Evolutionary conservation across 2,888 invertebrate species (phyloP), one percentile per base, ranked within the genome.

Genomic region (Theodoxus fluviatilis): DNA sequence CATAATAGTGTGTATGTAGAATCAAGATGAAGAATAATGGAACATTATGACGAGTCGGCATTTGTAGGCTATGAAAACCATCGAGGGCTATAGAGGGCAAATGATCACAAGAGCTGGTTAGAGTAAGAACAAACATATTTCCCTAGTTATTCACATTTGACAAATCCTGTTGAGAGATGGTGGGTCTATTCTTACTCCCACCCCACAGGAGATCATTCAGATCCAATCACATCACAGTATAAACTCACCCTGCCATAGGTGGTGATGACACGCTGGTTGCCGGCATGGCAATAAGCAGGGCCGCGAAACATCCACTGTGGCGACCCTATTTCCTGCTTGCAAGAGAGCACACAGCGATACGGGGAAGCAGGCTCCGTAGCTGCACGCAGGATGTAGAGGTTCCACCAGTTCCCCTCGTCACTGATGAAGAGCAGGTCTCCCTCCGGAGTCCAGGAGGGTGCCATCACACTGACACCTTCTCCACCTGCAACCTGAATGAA

Each of bases 371-470:
- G 83, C 25, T 78, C 74, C 55, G 82, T 83, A 63, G 74, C 67
- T 9, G 67, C 15, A 4, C 81, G 80, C 68, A 85, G 78, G 70
- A 76, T 76, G 75, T 87, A 87, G 64, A 88, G 75, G 73, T 88
- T 88, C 74, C 87, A 88, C 85, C 85, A 87, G 69, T 85, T 82
- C 25, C 83, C 82, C 55, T 79, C 76, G 76, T 88, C 88, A 67
- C 84, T 76, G 55, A 88, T 81, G 72, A 82, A 84, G 61, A 85
- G 76, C 22, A 87, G 77, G 31, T 81, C 71, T 70, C 83, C 83
- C 69, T 82, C 74, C 33, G 77, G 71, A 3, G 84, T 81, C 88
- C 88, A 88, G 9, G 78, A 73, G 6, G 87, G 87, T 55, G 81
- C 76, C 59, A 84, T 81, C 61, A 85, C 84, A 75, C 86, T 87